These are phyloP conservation scores for Lepus americanus DNA, from an alignment of 2,113 vertebrate species.

Conservation along the genomic window DNA sequence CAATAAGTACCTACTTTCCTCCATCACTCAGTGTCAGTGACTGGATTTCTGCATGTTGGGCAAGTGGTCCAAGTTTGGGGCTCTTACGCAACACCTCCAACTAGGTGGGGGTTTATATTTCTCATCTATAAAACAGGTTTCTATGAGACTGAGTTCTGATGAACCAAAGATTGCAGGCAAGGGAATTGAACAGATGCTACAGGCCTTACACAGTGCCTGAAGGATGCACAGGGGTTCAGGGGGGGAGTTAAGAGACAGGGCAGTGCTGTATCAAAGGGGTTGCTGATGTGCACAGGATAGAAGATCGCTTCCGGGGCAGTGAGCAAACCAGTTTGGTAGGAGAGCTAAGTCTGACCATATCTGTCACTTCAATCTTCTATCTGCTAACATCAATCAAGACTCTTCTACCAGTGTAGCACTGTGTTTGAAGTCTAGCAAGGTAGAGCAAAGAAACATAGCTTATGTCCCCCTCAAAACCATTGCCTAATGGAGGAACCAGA, in stretches of 20 bases:
- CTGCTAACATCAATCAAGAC: background rate
- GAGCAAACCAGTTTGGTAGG: background rate
- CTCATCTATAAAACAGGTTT: background rate
- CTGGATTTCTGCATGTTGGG: no score
- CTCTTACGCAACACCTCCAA: no score
- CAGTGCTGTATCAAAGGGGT: no score
- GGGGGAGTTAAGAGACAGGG: background rate
- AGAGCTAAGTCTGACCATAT: background rate
- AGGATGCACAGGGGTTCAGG: background rate
- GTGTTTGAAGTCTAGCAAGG: no score
- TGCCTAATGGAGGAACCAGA: background rate
- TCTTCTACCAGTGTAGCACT: background rate
- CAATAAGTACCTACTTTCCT: no score
- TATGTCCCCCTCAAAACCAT: background rate
- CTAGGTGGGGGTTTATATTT: background rate
- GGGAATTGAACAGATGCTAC: background rate
- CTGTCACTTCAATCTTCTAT: constrained; percentile 23
- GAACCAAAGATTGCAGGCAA: background rate
- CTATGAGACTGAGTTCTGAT: background rate
- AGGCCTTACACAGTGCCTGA: background rate
- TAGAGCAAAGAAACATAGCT: background rate
- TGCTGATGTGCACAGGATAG: background rate
- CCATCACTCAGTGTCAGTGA: no score
- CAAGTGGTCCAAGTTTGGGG: no score
- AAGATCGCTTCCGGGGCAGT: rapidly evolving